Percentiles rank a stretch among this genome's conserved stretches.
These are phyloP conservation scores for Penaeus vannamei DNA, from an alignment of 1,140 invertebrate species.

Conservation along the genomic window DNA sequence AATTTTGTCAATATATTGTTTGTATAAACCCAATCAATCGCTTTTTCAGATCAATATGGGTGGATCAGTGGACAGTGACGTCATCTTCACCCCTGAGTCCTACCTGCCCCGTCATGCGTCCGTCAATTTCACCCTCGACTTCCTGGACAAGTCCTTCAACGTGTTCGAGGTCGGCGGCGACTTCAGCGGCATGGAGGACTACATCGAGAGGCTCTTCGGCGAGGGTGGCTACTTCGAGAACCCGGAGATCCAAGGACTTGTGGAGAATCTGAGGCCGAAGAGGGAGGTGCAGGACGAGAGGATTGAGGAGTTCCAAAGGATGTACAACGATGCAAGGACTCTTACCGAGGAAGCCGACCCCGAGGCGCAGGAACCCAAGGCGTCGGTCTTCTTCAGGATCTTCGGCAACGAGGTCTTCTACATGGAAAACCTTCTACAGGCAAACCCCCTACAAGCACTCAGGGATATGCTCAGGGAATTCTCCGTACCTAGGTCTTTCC, in stretches of 20 bases:
- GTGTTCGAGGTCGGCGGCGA: slow-evolving; percentile 51
- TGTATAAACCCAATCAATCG: no score
- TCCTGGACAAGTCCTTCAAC: slow-evolving; percentile 41
- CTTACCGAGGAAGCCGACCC: background rate
- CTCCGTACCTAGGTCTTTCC: slow-evolving; percentile 38
- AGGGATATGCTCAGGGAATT: slow-evolving; percentile 13
- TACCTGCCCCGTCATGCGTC: slow-evolving; percentile 42
- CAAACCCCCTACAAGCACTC: slow-evolving; percentile 18
- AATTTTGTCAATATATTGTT: no score
- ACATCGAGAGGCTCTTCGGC: slow-evolving; percentile 44
- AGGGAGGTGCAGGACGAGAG: slow-evolving; percentile 50
- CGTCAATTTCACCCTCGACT: slow-evolving; percentile 50
- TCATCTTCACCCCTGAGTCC: slow-evolving; percentile 46
- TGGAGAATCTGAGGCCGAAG: slow-evolving; percentile 34
- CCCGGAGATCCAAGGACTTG: slow-evolving; percentile 34
- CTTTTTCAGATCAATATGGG: slow-evolving; percentile 29
- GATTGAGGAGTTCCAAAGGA: slow-evolving; percentile 53
- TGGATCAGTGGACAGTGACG: slow-evolving; percentile 36
- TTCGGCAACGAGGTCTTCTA: slow-evolving; percentile 58
- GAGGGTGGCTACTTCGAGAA: slow-evolving; percentile 51
- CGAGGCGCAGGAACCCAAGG: slow-evolving; percentile 33
- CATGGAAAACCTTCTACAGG: slow-evolving; percentile 37
- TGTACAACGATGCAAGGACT: slow-evolving; percentile 27
- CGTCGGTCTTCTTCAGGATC: slow-evolving; percentile 46
- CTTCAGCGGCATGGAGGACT: slow-evolving; percentile 48